Base-by-base conservation (phyloP, 2,797 vertebrate species). In the Echiichthys vipera region DNA sequence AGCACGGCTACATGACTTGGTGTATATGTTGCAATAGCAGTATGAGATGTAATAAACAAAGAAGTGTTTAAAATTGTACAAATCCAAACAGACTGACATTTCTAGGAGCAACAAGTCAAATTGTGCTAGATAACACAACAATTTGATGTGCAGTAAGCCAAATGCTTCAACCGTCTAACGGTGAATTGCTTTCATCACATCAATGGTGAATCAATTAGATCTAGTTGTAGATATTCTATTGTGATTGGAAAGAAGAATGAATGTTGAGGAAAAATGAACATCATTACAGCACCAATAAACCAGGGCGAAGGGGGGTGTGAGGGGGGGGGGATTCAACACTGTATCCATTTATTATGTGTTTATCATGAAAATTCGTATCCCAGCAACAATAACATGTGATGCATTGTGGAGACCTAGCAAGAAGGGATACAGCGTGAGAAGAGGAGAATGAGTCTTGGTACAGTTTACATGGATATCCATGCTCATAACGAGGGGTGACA, bases 161-260 rank as follows among this genome's bases (percentile, higher is more conserved):
- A 55, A 55, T 12, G 32, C 24, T 20, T 42, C 18, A 25, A n/a
- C 7, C 4, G 25, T 75, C 63, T 55, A 8, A 62, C 29, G 53
- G 40, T 20, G 32, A 49, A 49, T 51, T 20, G n/a, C 18, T 49
- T 40, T 50, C 18, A 66, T 65, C 39, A 54, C 39, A 65, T 55
- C 34, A 7, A 49, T 37, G 8, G 25, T n/a, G n/a, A n/a, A n/a
- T n/a, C n/a, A n/a, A n/a, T 30, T 42, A 11, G 47, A 54, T 70
- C 14, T 9, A 34, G 36, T 53, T 24, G 10, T 12, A 18, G 15
- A 47, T 20, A 40, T 53, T 40, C 3, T 55, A 3, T 3, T 20
- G 3, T 53, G 20, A 45, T 25, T 36, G 12, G 7, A n/a, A n/a
- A n/a, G n/a, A n/a, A n/a, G n/a, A n/a, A n/a, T n/a, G n/a, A n/a